Percentiles rank a stretch among this genome's conserved stretches.
These are phyloP conservation scores for Homarus gammarus DNA, from an alignment of 2,888 invertebrate species.

Conservation along the genomic window DNA sequence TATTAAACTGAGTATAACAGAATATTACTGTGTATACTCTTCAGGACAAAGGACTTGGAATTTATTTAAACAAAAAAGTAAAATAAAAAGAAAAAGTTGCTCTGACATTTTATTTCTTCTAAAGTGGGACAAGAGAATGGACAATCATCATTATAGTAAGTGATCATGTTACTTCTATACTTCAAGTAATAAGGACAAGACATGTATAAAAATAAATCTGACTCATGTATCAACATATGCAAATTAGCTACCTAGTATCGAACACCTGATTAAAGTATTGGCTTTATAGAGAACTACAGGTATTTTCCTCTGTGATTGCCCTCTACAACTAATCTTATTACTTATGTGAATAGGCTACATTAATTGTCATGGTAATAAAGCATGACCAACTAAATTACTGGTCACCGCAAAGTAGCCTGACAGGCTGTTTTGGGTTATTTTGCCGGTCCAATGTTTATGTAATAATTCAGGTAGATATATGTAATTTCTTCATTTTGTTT, in stretches of 20 bases:
- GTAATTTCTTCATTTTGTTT: no score
- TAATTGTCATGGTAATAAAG: no score
- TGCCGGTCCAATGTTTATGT: no score
- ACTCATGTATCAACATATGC: constrained; percentile 34
- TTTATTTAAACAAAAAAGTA: constrained; percentile 25
- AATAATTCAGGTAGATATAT: no score
- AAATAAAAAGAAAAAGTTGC: constrained; percentile 23
- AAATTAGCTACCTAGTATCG: constrained; percentile 43
- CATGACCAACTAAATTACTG: no score
- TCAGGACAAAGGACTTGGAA: constrained; percentile 43
- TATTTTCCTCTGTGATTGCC: background rate
- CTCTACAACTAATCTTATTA: background rate
- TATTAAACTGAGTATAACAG: constrained; percentile 23
- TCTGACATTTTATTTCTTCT: constrained; percentile 41
- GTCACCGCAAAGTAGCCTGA: no score
- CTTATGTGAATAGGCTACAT: no score
- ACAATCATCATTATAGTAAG: constrained; percentile 35
- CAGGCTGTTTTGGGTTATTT: no score
- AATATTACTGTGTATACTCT: constrained; percentile 41
- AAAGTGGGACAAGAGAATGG: constrained; percentile 31
- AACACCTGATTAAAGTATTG: background rate
- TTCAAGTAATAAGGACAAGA: constrained; percentile 20
- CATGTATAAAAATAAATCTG: constrained; percentile 65
- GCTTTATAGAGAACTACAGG: background rate
- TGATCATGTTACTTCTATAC: constrained; percentile 29